Evolutionary conservation across 2,888 invertebrate species (phyloP), one percentile per base, ranked within the genome.

Genomic region (Chaetogeoica ovagalla): DNA sequence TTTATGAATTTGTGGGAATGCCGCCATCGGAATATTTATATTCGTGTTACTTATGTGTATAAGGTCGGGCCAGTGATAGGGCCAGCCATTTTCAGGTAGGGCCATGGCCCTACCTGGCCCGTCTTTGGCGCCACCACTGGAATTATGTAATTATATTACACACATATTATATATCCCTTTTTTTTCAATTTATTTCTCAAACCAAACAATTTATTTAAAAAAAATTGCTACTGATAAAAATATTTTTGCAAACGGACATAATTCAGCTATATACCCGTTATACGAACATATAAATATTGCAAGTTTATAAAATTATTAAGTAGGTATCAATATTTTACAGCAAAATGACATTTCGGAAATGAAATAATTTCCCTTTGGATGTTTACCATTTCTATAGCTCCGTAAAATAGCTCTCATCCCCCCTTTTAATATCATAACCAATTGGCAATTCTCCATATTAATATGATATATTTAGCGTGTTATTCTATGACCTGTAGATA

Each of bases 311-410:
- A 30, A 39, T 52, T 19, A 21, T 69, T 60, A 77, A 60, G 30
- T 60, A 55, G 57, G 57, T 43, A 69, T 77, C 76, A 52, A 77
- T 77, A 77, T 69, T 69, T 15, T 60, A 69, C 30, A 62, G 37
- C n/a, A 17, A 59, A 77, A 77, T 69, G 69, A 77, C 76, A 60
- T 69, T 69, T 77, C 68, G 76, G 76, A 77, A 77, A 77, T 77
- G 21, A 39, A 57, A 60, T 77, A 37, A 77, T 77, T 77, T 77
- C 76, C 76, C 52, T 60, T 77, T 77, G 57, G 75, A 55, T 55
- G 21, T 68, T 63, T 30, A 52, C 13, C 19, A 9, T 52, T 52
- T 23, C 1, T 48, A n/a, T 17, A 17, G n/a, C n/a, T 13, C 13
- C 17, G n/a, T 13, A n/a, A 30, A 30, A 37, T 37, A 21, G 11